Base-by-base conservation (phyloP, 2,113 vertebrate species). In the Spea bombifrons region DNA sequence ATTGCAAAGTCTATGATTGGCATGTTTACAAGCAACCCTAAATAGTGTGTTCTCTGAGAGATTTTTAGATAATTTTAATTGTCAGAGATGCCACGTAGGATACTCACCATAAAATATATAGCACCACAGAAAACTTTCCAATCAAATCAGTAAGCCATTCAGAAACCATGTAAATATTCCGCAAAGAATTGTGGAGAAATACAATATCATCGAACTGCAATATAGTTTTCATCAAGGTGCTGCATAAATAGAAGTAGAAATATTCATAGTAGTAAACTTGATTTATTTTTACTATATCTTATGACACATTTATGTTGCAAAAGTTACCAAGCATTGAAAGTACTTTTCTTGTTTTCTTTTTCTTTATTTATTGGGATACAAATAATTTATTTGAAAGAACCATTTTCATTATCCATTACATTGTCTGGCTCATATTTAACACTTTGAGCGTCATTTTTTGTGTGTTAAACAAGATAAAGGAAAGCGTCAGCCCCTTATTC, bases 231-330 rank as follows among this genome's bases (percentile, higher is more conserved):
- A 70, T 77, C 66, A 77, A 77, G 66, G 46, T 67, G 12, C 66
- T 70, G 75, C 66, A 77, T 77, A 77, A 77, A 77, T 77, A 76
- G 73, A 75, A 66, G 45, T 53, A 70, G 75, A 77, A 77, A 77
- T 77, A 77, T 69, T 77, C 66, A 77, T 69, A 69, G 53, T 61
- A 77, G 66, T 77, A 70, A 77, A 77, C 9, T 71, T 77, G 75
- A 77, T 70, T 70, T 69, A 70, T 77, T 49, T 77, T 61, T 70
- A 70, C 16, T 55, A 70, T 70, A 59, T 77, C 61, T 63, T 70
- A 17, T 49, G 66, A 50, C 75, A 77, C 53, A 70, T 77, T 69
- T 70, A 77, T 77, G 66, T 77, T 49, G 17, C 52, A 49, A 70
- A 77, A 77, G 66, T 71, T 77, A 10, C 16, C n/a, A 17, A 77